Evolutionary conservation across 2,888 invertebrate species (phyloP).

Genomic region (Trissolcus japonicus): DNA sequence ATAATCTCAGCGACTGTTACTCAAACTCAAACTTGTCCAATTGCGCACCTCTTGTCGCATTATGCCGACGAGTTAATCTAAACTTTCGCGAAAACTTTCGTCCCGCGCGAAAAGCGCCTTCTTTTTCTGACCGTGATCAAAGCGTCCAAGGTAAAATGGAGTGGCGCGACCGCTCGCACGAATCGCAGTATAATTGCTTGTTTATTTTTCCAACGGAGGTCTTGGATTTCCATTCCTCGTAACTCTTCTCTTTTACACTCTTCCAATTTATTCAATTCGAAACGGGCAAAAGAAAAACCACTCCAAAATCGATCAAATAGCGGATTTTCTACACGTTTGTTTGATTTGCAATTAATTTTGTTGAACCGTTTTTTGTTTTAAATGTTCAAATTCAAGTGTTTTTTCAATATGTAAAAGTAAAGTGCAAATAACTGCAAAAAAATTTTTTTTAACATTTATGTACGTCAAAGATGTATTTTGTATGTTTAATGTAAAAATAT

Average conservation of each 20-base stretch:
- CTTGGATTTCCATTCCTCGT: background rate
- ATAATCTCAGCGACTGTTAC: constrained; percentile 60
- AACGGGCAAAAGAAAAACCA: too few species aligned
- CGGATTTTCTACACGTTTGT: too few species aligned
- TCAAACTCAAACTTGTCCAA: constrained; percentile 71
- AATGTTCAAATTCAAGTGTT: too few species aligned
- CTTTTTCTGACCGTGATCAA: constrained; percentile 46
- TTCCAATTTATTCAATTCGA: background rate
- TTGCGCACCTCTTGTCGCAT: constrained; percentile 67
- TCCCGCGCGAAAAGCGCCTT: constrained; percentile 47
- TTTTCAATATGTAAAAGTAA: too few species aligned
- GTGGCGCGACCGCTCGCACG: constrained; percentile 26
- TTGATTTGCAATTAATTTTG: too few species aligned
- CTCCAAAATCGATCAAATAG: too few species aligned
- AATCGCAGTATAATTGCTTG: constrained; percentile 40
- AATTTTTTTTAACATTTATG: too few species aligned
- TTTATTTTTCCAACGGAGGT: constrained; percentile 17
- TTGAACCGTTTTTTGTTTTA: too few species aligned
- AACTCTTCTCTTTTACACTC: background rate
- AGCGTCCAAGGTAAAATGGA: constrained; percentile 38
- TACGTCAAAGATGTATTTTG: too few species aligned
- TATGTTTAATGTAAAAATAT: too few species aligned
- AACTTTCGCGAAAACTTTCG: constrained; percentile 64
- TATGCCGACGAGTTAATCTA: constrained; percentile 70
- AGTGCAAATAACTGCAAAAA: too few species aligned